Base-by-base conservation (phyloP, 1,140 invertebrate species). In the Scaptomyza pallida region DNA sequence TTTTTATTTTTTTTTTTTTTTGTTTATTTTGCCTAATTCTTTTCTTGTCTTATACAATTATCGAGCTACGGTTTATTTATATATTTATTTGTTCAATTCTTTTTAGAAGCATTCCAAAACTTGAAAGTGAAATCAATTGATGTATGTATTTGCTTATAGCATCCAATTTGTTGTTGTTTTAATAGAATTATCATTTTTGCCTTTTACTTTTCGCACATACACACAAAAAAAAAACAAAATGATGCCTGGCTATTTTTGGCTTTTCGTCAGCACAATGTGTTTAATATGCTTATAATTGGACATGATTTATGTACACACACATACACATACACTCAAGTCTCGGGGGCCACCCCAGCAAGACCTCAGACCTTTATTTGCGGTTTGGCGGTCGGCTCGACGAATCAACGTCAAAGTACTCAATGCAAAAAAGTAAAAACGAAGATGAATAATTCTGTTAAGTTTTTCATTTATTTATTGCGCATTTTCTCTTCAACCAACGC, bases 211-310 rank as follows among this genome's bases (percentile, higher is more conserved):
- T 37, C 57, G 48, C 41, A 61, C 30, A 68, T 2, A 12, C 26
- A 13, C 1, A 37, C 30, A 33, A 6, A 40, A n/a, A n/a, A n/a
- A n/a, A n/a, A n/a, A n/a, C n/a, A n/a, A n/a, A n/a, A n/a, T n/a
- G 5, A 52, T 30, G 23, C n/a, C 10, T n/a, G 30, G 16, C 45
- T 71, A 56, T 71, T 71, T 71, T 65, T 37, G 68, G 55, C 37
- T 70, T 56, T 23, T 13, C 37, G 35, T 45, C 35, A 52, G 45
- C 55, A 52, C 52, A 72, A 72, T 54, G 40, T 72, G 69, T 72
- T 67, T 67, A 67, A 67, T 59, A 59, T 67, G 54, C 62, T 72
- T 72, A 64, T 64, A 72, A 67, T 72, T 67, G 54, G 40, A 72
- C 41, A 67, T 54, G 54, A 72, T 72, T 72, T 67, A 59, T 72